Percentiles rank a stretch among this genome's conserved stretches.
phyloP scores from a whole-genome alignment of 2,888 invertebrate species.

The Microdon myrmicae region DNA sequence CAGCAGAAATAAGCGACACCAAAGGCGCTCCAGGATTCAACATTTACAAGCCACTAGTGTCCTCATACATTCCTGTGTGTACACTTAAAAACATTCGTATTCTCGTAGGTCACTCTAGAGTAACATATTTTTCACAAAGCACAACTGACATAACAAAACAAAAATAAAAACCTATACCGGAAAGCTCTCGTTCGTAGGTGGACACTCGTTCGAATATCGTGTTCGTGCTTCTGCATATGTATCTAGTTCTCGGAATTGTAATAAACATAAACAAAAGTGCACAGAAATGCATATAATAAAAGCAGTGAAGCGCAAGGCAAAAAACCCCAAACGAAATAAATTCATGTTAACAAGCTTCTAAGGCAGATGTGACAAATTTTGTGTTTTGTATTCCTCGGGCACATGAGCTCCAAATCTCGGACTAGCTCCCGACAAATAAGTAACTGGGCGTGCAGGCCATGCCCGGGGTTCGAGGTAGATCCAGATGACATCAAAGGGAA shows the following conservation, averaged over 20 bases:
- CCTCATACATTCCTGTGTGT: slow-evolving; percentile 5
- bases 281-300: slow-evolving; percentile 20
- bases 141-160: slow-evolving; percentile 30
- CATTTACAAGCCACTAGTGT: slow-evolving; percentile 33
- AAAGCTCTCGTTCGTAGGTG: slow-evolving; percentile 13
- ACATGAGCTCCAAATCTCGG: slow-evolving; percentile 31
- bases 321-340: slow-evolving; percentile 29
- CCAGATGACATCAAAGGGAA: slow-evolving; percentile 47
- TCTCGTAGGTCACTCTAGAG: slow-evolving; percentile 28
- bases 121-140: slow-evolving; percentile 32
- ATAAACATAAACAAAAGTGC: slow-evolving; percentile 53
- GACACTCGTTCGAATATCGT: slow-evolving; percentile 33
- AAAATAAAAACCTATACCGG: slow-evolving; percentile 8
- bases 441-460: slow-evolving; percentile 18
- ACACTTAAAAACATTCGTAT: slow-evolving; percentile 45
- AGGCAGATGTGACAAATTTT: slow-evolving; percentile 46
- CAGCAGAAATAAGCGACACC: background rate
- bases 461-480: slow-evolving; percentile 30
- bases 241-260: slow-evolving; percentile 29
- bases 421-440: slow-evolving; percentile 16
- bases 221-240: slow-evolving; percentile 29
- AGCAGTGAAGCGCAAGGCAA: slow-evolving; percentile 53
- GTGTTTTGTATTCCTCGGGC: slow-evolving; percentile 17
- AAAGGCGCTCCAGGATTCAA: slow-evolving; percentile 24
- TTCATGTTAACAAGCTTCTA: slow-evolving; percentile 40